Evolutionary conservation across 2,797 vertebrate species (phyloP), one percentile per base, ranked within the genome.

Genomic region (Apogon talboti): DNA sequence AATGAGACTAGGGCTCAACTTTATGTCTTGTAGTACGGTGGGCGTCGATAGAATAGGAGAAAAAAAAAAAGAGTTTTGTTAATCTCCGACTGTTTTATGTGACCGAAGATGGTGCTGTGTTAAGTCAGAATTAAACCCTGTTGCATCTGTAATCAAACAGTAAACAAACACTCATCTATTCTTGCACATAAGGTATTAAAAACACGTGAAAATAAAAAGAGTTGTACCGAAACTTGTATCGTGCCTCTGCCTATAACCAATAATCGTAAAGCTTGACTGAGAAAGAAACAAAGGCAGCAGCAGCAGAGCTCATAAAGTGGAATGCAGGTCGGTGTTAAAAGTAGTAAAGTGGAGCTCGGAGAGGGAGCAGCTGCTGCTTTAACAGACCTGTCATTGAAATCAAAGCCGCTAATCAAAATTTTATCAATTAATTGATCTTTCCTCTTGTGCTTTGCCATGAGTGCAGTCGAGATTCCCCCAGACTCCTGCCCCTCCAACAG

Each of bases 391-490:
- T 56, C 83, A 79, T 67, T 69, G 74, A 58, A 92, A 93, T 92
- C 89, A 92, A 91, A 90, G 87, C 62, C 65, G 57, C 69, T 77
- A 76, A 85, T 90, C 87, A 84, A 88, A 89, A 81, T 81, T 83
- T 50, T 71, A 90, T 91, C 88, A 85, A 78, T 88, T 83, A 86
- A 89, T 88, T 88, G 85, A 91, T 91, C 86, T 91, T 80, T 81
- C 76, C 85, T 81, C 81, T 84, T 70, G 65, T 57, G 71, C 81
- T 90, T 89, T 81, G 84, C 87, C 73, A 76, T 46, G 60, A 87
- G 78, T 38, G 78, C 74, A 64, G 75, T 76, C 71, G 54, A 60
- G 84, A 86, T 82, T 71, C 80, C 76, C 77, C 62, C 71, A 46
- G 71, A 76, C 83, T 79, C 69, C 15, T 51, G 73, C 84, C 82